Base-by-base conservation (phyloP, 2,113 vertebrate genomes). In the Hemichromis elongatus region DNA sequence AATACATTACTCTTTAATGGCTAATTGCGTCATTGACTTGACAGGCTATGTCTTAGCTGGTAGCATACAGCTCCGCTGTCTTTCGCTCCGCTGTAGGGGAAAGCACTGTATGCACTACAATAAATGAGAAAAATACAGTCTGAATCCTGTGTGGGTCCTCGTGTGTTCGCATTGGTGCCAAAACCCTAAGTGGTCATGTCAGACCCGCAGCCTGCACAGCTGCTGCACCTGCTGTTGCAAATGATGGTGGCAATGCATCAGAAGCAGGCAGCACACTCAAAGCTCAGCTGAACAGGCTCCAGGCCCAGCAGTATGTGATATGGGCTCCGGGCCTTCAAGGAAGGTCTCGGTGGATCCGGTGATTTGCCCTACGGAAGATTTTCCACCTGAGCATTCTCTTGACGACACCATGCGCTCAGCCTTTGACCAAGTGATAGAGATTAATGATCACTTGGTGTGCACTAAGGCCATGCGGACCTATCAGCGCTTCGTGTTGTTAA, bases 381-480 rank as follows among this genome's bases (percentile, higher is more conserved):
- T 63, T 63, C 30, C 59, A 63, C 59, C 12, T 30, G 7, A 63
- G 18, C 59, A 37, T 18, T 63, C 30, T n/a, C 33, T 18, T 63
- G 59, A 37, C 7, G 30, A 63, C 30, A 37, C 59, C 6, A 19
- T 63, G 12, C 2, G 10, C 30, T 6, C 18, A n/a, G n/a, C 30
- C 30, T 63, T 63, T 63, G 59, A 63, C 10, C 59, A 63, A 63
- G 30, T n/a, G 59, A 37, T 63, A 63, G 18, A 63, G 18, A 37
- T 12, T 63, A 10, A 12, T n/a, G 18, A 30, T 63, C 30, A 63
- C 30, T 12, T 0, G 30, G 12, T 18, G 30, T 3, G 0, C 30
- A 5, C 59, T 35, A 18, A n/a, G 35, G 30, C 0, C 18, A 63
- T 2, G 2, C 2, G 1, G 59, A n/a, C n/a, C n/a, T n/a, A n/a